Evolutionary conservation across 1,140 invertebrate genomes (phyloP).

Genomic region (Drosophila sucinea): DNA sequence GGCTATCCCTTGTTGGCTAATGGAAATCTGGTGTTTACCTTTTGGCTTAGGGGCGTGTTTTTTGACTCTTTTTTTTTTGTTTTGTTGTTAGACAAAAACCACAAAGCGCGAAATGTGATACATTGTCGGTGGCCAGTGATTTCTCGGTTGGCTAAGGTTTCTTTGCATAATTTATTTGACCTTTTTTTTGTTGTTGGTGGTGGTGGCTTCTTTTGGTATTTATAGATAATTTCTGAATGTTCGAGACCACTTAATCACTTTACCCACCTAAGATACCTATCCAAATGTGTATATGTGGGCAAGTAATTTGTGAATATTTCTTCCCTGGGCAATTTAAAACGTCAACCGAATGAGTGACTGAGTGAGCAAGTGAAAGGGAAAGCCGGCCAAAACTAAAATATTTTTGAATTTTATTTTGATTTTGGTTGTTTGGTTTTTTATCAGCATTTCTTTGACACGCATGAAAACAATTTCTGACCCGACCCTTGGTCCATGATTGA

Average conservation of each 20-base stretch:
- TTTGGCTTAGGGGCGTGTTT: slow-evolving; percentile 61
- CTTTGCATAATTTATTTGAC: slow-evolving; percentile 68
- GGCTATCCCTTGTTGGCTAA: slow-evolving; percentile 51
- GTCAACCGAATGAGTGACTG: slow-evolving; percentile 51
- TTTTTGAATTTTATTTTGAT: slow-evolving; percentile 9
- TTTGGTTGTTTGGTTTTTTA: slow-evolving; percentile 23
- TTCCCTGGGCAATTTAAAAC: slow-evolving; percentile 60
- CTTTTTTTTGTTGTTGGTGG: slow-evolving; percentile 25
- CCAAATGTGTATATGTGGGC: slow-evolving; percentile 48
- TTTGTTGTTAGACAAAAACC: slow-evolving; percentile 32
- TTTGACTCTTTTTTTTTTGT: slow-evolving; percentile 19
- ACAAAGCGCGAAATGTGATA: slow-evolving; percentile 75
- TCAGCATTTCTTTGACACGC: slow-evolving; percentile 50
- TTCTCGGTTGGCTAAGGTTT: slow-evolving; percentile 28
- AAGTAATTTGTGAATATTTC: slow-evolving; percentile 74
- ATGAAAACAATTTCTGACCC: slow-evolving; percentile 45
- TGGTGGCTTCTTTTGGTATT: slow-evolving; percentile 36
- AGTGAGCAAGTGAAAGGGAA: slow-evolving; percentile 33
- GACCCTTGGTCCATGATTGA: slow-evolving; percentile 68
- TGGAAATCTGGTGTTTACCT: slow-evolving; percentile 71
- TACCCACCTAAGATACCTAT: slow-evolving; percentile 41
- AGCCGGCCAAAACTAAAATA: slow-evolving; percentile 1
- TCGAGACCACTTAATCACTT: slow-evolving; percentile 62
- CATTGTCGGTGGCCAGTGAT: slow-evolving; percentile 46
- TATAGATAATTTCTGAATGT: slow-evolving; percentile 68